Percentiles rank a stretch among this genome's conserved stretches.
These are phyloP conservation scores for Glareola pratincola DNA, from an alignment of 2,113 vertebrate genomes.

Conservation along the genomic window DNA sequence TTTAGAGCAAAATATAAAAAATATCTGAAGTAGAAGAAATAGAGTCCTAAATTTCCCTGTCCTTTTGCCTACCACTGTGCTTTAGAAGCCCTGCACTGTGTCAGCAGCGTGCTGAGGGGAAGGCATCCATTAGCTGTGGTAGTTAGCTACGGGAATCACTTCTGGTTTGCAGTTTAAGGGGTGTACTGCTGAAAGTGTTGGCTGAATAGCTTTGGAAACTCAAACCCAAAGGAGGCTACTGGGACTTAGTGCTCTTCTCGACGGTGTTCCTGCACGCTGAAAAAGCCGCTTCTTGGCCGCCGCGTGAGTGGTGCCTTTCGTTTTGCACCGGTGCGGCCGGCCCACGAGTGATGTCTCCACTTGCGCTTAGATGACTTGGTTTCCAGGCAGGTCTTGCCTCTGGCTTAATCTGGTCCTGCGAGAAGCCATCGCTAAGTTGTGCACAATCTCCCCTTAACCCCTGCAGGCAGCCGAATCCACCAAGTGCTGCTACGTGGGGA, in stretches of 20 bases:
- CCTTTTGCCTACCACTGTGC: not conserved
- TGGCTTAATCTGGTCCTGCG: not conserved
- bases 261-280: not conserved
- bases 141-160: not conserved
- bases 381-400: not conserved
- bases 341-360: not conserved
- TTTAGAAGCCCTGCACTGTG: not conserved
- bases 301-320: not conserved
- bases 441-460: not conserved
- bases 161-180: not conserved
- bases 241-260: not conserved
- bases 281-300: not conserved
- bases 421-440: no score
- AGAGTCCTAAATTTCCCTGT: not conserved
- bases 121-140: not conserved
- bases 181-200: not conserved
- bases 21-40: not conserved
- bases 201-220: not conserved
- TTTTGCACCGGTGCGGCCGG: not conserved
- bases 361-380: not conserved
- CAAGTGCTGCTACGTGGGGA: rapidly evolving
- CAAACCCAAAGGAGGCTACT: not conserved
- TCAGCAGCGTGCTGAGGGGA: not conserved
- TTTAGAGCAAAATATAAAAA: not conserved
- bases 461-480: not conserved